Percentiles rank a stretch among this genome's conserved stretches.
These are phyloP conservation scores for Amaurobius ferox DNA, from an alignment of 2,888 invertebrate species.

Conservation along the genomic window DNA sequence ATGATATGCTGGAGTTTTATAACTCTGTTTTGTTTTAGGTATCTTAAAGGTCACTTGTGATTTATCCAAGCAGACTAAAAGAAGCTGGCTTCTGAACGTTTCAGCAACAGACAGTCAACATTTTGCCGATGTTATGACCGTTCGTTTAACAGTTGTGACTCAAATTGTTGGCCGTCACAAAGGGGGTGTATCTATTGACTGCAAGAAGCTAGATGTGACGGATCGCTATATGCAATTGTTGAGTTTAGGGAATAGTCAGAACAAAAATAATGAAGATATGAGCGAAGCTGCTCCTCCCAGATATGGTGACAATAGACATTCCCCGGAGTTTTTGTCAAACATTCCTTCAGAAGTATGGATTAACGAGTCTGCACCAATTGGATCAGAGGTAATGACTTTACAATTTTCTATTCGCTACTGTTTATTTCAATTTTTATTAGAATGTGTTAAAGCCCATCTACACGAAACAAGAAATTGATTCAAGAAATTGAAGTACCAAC, in stretches of 20 bases:
- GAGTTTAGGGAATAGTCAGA: constrained; percentile 58
- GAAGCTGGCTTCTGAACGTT: constrained; percentile 77
- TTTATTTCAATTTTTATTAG: no score
- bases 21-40: constrained; percentile 80
- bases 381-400: constrained; percentile 78
- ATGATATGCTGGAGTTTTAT: background rate
- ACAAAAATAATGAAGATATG: constrained; percentile 25
- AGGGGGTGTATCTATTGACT: constrained; percentile 79
- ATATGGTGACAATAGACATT: constrained; percentile 78
- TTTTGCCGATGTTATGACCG: constrained; percentile 89
- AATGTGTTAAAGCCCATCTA: no score
- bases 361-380: constrained; percentile 89
- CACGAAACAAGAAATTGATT: no score
- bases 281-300: constrained; percentile 43
- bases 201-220: constrained; percentile 77
- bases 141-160: constrained; percentile 85
- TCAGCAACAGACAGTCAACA: constrained; percentile 95
- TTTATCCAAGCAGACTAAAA: constrained; percentile 84
- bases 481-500: no score
- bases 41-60: constrained; percentile 90
- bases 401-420: no score
- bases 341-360: constrained; percentile 86
- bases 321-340: constrained; percentile 88
- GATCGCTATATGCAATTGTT: constrained; percentile 73
- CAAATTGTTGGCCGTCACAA: constrained; percentile 74